Conservation (phyloP, 2,113 vertebrate species). For the Entomyzon cyanotis region DNA sequence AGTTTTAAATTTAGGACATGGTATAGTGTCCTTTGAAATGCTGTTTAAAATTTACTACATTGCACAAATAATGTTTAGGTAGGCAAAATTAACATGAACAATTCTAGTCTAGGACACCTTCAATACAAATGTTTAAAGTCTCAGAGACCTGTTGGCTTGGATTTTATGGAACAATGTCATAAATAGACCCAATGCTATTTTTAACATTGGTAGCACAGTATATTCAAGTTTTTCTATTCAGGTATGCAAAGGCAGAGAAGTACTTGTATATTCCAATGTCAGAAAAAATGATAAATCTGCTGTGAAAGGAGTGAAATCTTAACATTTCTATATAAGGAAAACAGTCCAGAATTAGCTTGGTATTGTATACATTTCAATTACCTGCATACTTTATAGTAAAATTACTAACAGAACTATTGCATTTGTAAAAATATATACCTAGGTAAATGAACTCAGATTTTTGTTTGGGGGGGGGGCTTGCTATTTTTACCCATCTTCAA, state of each 20-base stretch:
- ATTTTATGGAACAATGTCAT: background rate
- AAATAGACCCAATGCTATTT: slow-evolving; percentile 3
- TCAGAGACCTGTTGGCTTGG: background rate
- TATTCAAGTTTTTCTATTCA: slow-evolving; percentile 23
- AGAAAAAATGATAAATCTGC: slow-evolving; percentile 62
- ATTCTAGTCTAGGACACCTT: background rate
- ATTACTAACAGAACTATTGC: background rate
- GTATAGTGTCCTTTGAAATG: background rate
- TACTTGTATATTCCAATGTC: slow-evolving; percentile 26
- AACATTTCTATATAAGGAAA: slow-evolving; percentile 58
- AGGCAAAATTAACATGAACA: background rate
- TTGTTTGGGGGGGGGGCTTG: background rate
- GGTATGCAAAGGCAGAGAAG: slow-evolving; percentile 40
- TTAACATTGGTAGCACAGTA: background rate
- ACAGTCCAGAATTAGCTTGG: slow-evolving; percentile 31
- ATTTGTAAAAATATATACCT: background rate
- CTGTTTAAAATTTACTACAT: background rate
- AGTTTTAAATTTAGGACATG: background rate
- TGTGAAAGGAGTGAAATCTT: slow-evolving; percentile 53
- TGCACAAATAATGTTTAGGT: background rate
- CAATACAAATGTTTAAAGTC: background rate
- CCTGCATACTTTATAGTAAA: background rate
- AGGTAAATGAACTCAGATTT: background rate
- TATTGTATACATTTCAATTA: slow-evolving; percentile 55
- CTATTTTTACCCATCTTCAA: background rate